A percentile compares a stretch with the other conserved stretches of the same genome.
Conservation (phyloP, 2,797 vertebrate genomes). For the Neoniphon sammara region DNA sequence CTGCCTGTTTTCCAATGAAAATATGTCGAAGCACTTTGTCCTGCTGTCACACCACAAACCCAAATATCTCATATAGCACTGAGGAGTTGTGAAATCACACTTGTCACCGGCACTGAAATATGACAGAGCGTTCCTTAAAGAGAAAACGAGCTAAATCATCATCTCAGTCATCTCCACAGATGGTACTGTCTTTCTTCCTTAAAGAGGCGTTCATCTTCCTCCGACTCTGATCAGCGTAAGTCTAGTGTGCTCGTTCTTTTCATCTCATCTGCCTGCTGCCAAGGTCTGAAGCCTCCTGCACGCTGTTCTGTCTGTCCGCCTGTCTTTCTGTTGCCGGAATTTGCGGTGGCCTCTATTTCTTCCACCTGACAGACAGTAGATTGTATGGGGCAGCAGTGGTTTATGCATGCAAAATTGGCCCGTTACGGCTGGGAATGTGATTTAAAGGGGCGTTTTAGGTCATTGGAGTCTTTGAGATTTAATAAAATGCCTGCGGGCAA, state of each 20-base stretch:
- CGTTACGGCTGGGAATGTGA: constrained; percentile 53
- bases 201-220: constrained; percentile 39
- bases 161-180: constrained; percentile 33
- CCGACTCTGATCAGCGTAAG: constrained; percentile 27
- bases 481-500: constrained; percentile 51
- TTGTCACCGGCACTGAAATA: constrained; percentile 4
- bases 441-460: constrained; percentile 59
- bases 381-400: constrained; percentile 31
- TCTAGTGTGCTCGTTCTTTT: constrained; percentile 41
- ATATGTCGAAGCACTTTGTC: background rate
- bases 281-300: constrained; percentile 39
- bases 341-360: constrained; percentile 27
- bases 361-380: constrained; percentile 37
- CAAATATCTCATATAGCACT: background rate
- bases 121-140: constrained; percentile 1
- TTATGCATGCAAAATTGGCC: constrained; percentile 49
- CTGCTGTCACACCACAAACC: background rate
- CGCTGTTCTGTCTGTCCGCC: constrained; percentile 1
- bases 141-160: constrained; percentile 12
- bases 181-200: constrained; percentile 30
- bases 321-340: constrained; percentile 7
- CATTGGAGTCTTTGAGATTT: constrained; percentile 54
- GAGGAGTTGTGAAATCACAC: background rate
- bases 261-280: constrained; percentile 30
- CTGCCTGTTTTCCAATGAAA: background rate